Evolutionary conservation across 2,797 vertebrate genomes (phyloP).

Genomic region (Meriones psammophilus): DNA sequence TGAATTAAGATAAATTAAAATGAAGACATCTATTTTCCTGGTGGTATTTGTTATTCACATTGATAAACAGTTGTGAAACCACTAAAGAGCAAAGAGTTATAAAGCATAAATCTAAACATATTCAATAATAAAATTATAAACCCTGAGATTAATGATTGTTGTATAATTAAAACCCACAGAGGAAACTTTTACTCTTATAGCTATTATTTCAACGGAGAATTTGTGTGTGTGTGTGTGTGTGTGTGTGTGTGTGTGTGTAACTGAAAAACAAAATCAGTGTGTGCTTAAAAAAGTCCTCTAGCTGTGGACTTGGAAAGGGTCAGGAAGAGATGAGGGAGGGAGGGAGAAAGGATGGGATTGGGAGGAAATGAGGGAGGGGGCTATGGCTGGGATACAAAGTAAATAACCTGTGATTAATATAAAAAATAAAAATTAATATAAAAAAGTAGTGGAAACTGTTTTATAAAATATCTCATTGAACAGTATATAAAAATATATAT

Average conservation of each 20-base stretch:
- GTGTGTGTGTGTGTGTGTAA: background rate
- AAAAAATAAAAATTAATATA: too few relatives aligned
- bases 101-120: background rate
- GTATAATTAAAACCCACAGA: background rate
- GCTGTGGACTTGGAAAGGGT: too few relatives aligned
- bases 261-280: background rate
- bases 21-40: background rate
- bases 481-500: too few relatives aligned
- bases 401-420: too few relatives aligned
- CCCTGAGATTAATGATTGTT: background rate
- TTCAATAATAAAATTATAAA: background rate
- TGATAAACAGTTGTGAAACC: background rate
- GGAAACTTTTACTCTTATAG: background rate
- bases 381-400: too few relatives aligned
- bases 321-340: too few relatives aligned
- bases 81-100: background rate
- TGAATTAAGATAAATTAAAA: background rate
- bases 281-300: background rate
- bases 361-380: too few relatives aligned
- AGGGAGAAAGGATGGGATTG: too few relatives aligned
- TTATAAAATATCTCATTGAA: background rate
- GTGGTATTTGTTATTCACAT: background rate
- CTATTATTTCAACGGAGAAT: too few relatives aligned
- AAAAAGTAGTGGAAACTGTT: background rate
- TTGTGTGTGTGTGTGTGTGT: background rate